Evolutionary conservation across 1,140 invertebrate genomes (phyloP), one percentile per base, ranked within the genome.

Genomic region (Philotrypesis tridentata): DNA sequence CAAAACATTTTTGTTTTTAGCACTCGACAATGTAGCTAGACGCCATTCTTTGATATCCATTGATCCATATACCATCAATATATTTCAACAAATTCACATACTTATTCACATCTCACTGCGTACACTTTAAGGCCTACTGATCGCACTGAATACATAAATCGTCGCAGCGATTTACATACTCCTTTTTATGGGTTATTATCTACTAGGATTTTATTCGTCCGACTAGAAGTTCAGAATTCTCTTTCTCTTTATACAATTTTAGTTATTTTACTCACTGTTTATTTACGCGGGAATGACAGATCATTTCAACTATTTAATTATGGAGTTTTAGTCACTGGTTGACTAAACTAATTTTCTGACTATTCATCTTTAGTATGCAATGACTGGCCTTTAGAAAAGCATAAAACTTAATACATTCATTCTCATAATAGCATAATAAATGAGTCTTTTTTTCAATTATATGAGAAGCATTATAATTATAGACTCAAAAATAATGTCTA

Each of bases 61-160:
- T 70, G 40, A 29, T 79, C 3, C 3, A 70, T 79, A 5, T 37
- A 33, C 67, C 78, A 82, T 82, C 55, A 83, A 84, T 55, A 73
- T 37, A 85, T 78, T 73, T 83, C 60, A 84, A 84, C 77, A 83
- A 85, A 82, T 83, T 68, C 75, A 79, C 31, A 71, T 37, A 82
- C 43, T 76, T 65, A 27, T 55, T 23, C 43, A 43, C 9, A 55
- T 60, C 37, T 40, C 23, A 55, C 12, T 73, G 40, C 12, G 37
- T 63, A 43, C 23, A 55, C 31, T 85, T 79, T 82, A 85, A 85
- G 75, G 76, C 79, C 79, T 83, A 83, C 65, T 82, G 4, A 63
- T 61, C 25, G 23, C 55, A 60, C 21, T 76, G 33, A 76, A 33
- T 75, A 70, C 27, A 31, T 33, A 67, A 81, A 75, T 70, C 31